Base-by-base conservation (phyloP, 2,797 vertebrate species). In the Heliangelus exortis region DNA sequence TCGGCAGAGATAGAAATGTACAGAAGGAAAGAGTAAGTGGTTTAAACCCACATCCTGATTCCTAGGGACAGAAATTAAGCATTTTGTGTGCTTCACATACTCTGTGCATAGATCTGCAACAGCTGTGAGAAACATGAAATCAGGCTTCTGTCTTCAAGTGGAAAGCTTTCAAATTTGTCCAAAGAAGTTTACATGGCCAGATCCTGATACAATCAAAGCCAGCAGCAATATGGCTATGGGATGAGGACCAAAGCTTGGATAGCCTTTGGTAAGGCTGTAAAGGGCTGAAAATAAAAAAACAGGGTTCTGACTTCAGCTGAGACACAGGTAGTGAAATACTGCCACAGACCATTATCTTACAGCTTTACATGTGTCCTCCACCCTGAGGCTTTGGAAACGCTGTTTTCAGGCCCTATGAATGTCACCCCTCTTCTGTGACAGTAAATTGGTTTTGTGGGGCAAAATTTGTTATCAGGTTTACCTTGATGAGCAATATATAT, bases 31-130 rank as follows among this genome's bases (percentile, higher is more conserved):
- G n/a, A 91, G 4, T 90, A 79, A 92, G 47, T 84, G 76, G 28
- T 78, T 95, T 93, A 93, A 92, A 89, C 76, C 63, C 67, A 72
- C 28, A 43, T 91, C 34, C 9, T 65, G 50, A 59, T 34, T 90
- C 77, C 29, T 79, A 74, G 26, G 25, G 82, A 82, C 36, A 79
- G 28, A 90, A 84, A 72, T 68, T 83, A 91, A 94, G 23, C 47
- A 84, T 62, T 92, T 81, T 68, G 2, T 84, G 41, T 84, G 54
- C 69, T 84, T 95, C 31, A 61, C 22, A 1, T 82, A 39, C 8
- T 84, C 74, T 4, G 2, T 79, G n/a, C 77, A 74, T 19, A 67
- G 66, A 66, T 91, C 50, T 85, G 28, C 75, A 68, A 59, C 59
- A 89, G 31, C 7, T 80, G 25, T 36, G 66, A 66, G 67, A 88